Evolutionary conservation across 2,797 vertebrate species (phyloP).

Genomic region (Amniataba percoides): DNA sequence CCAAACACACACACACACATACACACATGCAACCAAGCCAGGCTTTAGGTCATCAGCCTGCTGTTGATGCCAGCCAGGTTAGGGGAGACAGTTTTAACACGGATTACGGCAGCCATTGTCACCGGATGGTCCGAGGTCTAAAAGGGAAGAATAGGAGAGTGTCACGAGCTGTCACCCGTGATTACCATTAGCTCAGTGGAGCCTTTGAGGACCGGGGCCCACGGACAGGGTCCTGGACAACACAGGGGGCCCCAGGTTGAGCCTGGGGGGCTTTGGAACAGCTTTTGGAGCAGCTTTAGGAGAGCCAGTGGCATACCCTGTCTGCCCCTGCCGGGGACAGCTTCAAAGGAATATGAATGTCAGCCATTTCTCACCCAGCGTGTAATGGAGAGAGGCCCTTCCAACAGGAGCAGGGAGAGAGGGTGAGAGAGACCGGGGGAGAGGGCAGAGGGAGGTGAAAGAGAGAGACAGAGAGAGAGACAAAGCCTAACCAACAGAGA

Average conservation of each 20-base stretch:
- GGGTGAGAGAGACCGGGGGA: conserved; percentile 17
- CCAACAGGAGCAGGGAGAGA: conserved; percentile 60
- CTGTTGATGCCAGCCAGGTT: conserved; percentile 82
- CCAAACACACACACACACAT: conserved; percentile 21
- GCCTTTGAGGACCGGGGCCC: conserved; percentile 87
- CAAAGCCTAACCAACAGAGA: conserved; percentile 23
- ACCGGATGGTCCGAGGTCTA: conserved; percentile 84
- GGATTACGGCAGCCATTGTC: conserved; percentile 88
- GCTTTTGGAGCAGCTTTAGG: conserved; percentile 78
- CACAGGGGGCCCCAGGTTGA: conserved; percentile 82
- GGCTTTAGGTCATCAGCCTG: conserved; percentile 81
- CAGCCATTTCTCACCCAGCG: conserved; percentile 84
- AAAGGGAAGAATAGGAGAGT: conserved; percentile 88
- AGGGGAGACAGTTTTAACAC: conserved; percentile 87
- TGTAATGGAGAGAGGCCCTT: conserved; percentile 78
- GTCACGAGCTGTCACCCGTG: conserved; percentile 89
- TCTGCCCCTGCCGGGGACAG: conserved; percentile 73
- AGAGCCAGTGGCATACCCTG: conserved; percentile 74
- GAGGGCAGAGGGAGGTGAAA: conserved; percentile 18
- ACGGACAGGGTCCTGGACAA: conserved; percentile 78
- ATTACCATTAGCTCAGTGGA: conserved; percentile 88
- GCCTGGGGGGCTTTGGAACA: conserved; percentile 81
- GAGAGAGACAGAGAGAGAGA: conserved; percentile 11
- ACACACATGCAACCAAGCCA: conserved; percentile 35
- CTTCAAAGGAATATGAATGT: conserved; percentile 86